Base-by-base conservation (phyloP, 2,888 invertebrate genomes). In the Pegoplata infirma region DNA sequence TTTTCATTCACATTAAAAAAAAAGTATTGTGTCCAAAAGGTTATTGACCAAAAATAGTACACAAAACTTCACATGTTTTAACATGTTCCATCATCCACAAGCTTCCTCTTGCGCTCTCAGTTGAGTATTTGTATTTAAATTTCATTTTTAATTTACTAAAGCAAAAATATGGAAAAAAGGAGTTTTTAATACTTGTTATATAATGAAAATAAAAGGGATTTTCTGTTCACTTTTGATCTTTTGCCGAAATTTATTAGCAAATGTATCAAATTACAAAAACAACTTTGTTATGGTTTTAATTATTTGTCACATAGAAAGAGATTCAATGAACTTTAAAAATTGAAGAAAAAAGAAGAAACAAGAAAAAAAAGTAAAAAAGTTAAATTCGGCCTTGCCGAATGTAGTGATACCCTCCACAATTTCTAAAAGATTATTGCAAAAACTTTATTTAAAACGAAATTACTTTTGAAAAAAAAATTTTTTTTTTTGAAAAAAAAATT, bases 141-240 rank as follows among this genome's bases (percentile, higher is more conserved):
- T 76, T 69, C 75, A n/a, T n/a, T n/a, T n/a, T n/a, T n/a, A n/a
- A n/a, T 76, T 68, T 69, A 76, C 56, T 76, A 69, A 68, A 68
- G 75, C 61, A 75, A 21, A 10, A 21, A 49, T 55, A 75, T 68
- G 61, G 55, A 75, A 75, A 68, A 21, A 12, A 21, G 19, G n/a
- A 59, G 46, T 74, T 67, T n/a, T n/a, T n/a, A 58, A 74, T 64
- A 66, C 74, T 67, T 67, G 66, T 73, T 51, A n/a, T n/a, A n/a
- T n/a, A 64, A 56, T 63, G 63, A 76, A 76, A 76, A 63, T 69
- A 76, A 76, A 76, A 69, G 68, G 75, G 49, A 63, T 64, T 76
- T 76, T 61, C n/a, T 53, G 67, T 44, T 58, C 61, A 68, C 68
- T 76, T n/a, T 76, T 76, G 75, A 63, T 76, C 63, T 76, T 76